phyloP scores from a whole-genome alignment of 2,113 vertebrate genomes.

The Picathartes gymnocephalus region DNA sequence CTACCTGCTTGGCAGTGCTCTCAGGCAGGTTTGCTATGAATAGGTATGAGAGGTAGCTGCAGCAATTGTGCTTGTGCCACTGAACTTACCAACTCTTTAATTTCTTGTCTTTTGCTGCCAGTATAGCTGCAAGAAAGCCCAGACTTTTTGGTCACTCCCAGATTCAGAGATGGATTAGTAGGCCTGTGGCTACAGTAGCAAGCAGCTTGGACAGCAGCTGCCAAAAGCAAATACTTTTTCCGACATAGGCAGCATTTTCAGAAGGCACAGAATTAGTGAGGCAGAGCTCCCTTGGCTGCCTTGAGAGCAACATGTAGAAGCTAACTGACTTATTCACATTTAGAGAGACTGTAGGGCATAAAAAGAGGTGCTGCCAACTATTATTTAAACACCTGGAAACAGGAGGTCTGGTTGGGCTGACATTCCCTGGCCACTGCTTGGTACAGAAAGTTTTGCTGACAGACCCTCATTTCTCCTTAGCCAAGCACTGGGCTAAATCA shows the following conservation, averaged over 20 bases:
- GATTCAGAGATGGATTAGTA: not conserved
- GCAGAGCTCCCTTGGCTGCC: not conserved
- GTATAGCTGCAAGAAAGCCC: not conserved
- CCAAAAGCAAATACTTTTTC: not conserved
- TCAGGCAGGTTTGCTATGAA: not conserved
- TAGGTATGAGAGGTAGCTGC: not conserved
- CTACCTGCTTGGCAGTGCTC: not conserved
- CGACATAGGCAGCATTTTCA: not conserved
- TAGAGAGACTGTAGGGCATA: not conserved
- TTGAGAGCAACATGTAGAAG: not conserved
- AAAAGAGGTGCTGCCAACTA: not conserved
- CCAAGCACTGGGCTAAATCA: not conserved
- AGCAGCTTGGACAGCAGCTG: not conserved
- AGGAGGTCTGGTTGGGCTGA: not conserved
- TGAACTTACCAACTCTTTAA: not conserved
- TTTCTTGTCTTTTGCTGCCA: not conserved
- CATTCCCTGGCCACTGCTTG: not conserved
- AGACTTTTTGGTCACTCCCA: not conserved
- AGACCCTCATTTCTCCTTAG: not conserved
- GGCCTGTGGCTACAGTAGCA: not conserved
- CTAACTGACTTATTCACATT: not conserved
- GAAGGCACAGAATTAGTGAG: not conserved
- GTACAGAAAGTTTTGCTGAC: not conserved
- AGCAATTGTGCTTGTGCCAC: not conserved
- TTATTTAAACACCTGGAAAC: not conserved